These are phyloP conservation scores for Dusona sp. DNA, from an alignment of 2,888 invertebrate species.

Conservation along the genomic window DNA sequence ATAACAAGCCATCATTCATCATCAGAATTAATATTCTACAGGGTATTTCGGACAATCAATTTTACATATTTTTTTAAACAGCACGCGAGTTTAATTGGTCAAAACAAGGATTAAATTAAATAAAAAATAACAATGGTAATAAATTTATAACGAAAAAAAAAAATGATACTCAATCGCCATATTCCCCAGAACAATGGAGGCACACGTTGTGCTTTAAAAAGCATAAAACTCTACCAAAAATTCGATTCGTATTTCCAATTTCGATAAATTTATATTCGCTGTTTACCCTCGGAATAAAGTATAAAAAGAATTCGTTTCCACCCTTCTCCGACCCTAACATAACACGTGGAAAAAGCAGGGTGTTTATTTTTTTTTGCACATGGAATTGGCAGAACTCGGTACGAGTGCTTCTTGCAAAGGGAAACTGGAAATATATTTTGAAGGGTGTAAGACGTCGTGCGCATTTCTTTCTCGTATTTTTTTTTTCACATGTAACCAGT, in stretches of 20 bases:
- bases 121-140: background rate
- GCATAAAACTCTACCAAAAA: background rate
- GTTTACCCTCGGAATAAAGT: background rate
- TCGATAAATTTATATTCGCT: background rate
- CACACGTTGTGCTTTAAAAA: background rate
- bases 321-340: background rate
- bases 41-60: background rate
- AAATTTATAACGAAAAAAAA: background rate
- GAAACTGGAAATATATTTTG: background rate
- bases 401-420: background rate
- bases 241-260: background rate
- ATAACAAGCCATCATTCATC: slow-evolving; percentile 23
- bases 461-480: background rate
- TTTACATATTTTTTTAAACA: background rate
- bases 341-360: background rate
- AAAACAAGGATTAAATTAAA: too few species aligned
- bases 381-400: background rate
- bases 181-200: too few species aligned
- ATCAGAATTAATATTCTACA: background rate
- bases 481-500: background rate
- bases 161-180: background rate
- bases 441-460: background rate
- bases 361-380: background rate
- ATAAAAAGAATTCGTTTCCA: background rate
- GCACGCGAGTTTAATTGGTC: background rate